Evolutionary conservation across 2,888 invertebrate genomes (phyloP).

Genomic region (Drosophila tripunctata): DNA sequence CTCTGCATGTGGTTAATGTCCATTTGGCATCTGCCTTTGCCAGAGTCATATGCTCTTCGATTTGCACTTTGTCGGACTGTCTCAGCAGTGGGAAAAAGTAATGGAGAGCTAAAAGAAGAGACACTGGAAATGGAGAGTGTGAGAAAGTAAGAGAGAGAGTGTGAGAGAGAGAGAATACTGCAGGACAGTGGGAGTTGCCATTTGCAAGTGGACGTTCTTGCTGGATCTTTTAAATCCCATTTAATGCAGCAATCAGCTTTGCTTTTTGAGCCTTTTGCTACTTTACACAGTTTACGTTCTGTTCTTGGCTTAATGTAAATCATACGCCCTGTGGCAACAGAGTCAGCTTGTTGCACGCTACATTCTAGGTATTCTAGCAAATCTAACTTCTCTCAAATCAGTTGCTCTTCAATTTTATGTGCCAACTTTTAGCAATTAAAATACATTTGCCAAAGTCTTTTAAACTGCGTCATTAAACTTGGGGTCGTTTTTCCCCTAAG

Average conservation of each 20-base stretch:
- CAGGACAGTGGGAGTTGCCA: neutral
- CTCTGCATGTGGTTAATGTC: conserved; percentile 63
- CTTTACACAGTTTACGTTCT: conserved; percentile 37
- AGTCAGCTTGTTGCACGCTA: conserved; percentile 33
- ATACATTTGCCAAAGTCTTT: neutral
- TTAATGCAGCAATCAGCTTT: conserved; percentile 76
- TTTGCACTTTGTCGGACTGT: conserved; percentile 45
- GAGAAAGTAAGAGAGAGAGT: neutral
- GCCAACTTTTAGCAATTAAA: conserved; percentile 5
- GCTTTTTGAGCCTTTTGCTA: conserved; percentile 58
- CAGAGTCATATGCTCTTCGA: conserved; percentile 51
- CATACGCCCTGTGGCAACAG: conserved; percentile 52
- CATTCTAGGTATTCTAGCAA: conserved; percentile 21
- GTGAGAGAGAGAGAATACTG: neutral
- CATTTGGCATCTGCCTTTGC: conserved; percentile 50
- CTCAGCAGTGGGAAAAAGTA: neutral
- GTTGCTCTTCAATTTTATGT: conserved; percentile 3
- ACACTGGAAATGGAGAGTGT: conserved; percentile 1
- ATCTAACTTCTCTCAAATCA: conserved; percentile 24
- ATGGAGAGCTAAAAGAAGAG: too few species aligned
- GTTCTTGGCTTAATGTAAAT: conserved; percentile 58
- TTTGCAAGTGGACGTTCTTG: conserved; percentile 6
- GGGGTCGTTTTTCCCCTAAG: neutral
- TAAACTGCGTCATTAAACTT: neutral
- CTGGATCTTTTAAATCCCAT: conserved; percentile 54